Conservation (phyloP, 2,113 vertebrate species). For the Atractosteus spatula region DNA sequence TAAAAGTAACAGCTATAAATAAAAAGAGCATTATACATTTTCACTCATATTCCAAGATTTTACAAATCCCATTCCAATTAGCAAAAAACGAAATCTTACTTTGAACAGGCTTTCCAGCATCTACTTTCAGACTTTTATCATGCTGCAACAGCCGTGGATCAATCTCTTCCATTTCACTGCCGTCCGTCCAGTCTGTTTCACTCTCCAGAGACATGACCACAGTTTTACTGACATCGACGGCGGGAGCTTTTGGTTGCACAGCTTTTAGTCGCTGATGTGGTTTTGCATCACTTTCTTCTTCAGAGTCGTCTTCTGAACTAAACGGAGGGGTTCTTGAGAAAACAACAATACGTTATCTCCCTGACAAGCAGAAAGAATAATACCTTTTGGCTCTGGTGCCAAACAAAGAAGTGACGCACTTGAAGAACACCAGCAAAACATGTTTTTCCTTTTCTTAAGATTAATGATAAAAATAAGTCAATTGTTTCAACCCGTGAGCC, state of each 20-base stretch:
- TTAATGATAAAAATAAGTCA: not conserved
- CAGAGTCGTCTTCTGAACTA: conserved; percentile 78
- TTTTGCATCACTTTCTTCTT: conserved; percentile 51
- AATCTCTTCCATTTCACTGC: conserved; percentile 67
- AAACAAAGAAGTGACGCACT: too few species aligned
- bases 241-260: conserved; percentile 20
- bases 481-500: not conserved
- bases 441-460: not conserved
- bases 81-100: conserved; percentile 27
- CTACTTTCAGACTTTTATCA: conserved; percentile 51
- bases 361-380: too few species aligned
- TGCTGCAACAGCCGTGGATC: conserved; percentile 36
- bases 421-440: not conserved
- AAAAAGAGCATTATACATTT: too few species aligned
- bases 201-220: conserved; percentile 49
- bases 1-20: too few species aligned
- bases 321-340: conserved; percentile 75
- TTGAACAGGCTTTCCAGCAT: conserved; percentile 50
- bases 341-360: not conserved
- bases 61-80: too few species aligned
- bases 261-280: conserved; percentile 32
- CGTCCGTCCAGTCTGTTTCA: conserved; percentile 50
- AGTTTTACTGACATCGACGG: conserved; percentile 31
- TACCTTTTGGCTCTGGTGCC: too few species aligned
- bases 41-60: too few species aligned